A percentile compares a stretch with the other conserved stretches of the same genome.
phyloP scores from a whole-genome alignment of 37 sponge, comb jelly and placozoan genomes.

The Beroe ovata region DNA sequence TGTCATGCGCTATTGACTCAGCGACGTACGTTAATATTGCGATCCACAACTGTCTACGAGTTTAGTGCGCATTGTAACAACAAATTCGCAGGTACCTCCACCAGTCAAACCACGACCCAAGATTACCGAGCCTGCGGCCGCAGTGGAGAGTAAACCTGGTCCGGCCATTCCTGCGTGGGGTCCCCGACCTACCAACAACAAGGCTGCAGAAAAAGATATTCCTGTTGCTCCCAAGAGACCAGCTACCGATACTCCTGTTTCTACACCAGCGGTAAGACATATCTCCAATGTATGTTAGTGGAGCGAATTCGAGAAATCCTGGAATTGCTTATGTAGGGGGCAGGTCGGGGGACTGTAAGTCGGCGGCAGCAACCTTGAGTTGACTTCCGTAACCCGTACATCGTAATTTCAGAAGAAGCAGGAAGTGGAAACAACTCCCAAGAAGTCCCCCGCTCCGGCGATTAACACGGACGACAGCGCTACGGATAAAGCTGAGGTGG shows the following conservation, averaged over 20 bases:
- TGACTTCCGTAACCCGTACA: no score
- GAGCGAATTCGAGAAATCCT: no score
- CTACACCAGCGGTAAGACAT: neutral
- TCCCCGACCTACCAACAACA: neutral
- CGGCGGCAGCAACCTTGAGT: no score
- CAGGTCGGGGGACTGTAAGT: no score
- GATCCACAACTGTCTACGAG: no score
- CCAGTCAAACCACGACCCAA: neutral
- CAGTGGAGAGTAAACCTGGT: conserved; percentile 1
- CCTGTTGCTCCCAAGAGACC: neutral
- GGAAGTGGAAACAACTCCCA: neutral
- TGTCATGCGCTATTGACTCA: no score
- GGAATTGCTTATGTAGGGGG: no score
- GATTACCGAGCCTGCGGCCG: neutral
- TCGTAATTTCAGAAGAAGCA: neutral
- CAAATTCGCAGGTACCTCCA: neutral
- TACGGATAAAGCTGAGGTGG: conserved; percentile 37
- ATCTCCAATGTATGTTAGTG: no score
- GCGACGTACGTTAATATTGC: no score
- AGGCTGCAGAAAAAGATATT: neutral
- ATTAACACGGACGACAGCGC: conserved; percentile 56
- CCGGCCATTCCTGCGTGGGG: conserved; percentile 25
- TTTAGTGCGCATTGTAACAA: no score
- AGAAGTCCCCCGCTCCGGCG: neutral
- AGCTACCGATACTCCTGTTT: neutral